A percentile compares a stretch with the other conserved stretches of the same genome.
These are phyloP conservation scores for Camponotus vicinus DNA, from an alignment of 1,140 invertebrate genomes.

Conservation along the genomic window DNA sequence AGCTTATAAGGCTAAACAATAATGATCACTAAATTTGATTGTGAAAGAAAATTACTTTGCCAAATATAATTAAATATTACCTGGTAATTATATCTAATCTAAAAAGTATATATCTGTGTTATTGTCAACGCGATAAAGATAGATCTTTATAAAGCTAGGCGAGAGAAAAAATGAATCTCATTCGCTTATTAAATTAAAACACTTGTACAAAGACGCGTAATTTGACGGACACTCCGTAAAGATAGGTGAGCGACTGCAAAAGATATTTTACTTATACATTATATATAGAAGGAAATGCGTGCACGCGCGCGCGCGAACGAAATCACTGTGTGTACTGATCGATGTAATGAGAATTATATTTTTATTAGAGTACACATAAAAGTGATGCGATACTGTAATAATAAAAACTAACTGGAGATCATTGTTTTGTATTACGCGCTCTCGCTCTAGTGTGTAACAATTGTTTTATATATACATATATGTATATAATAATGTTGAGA, in stretches of 20 bases:
- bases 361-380: slow-evolving; percentile 77
- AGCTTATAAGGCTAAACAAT: too few species aligned
- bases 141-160: neutral
- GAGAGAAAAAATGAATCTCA: neutral
- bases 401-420: slow-evolving; percentile 61
- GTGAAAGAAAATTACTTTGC: neutral
- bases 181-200: neutral
- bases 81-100: neutral
- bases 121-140: neutral
- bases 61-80: neutral
- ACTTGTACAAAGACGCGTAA: neutral
- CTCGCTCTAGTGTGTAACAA: slow-evolving; percentile 67
- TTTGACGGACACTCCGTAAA: slow-evolving; percentile 28
- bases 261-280: slow-evolving; percentile 79
- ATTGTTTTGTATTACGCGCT: slow-evolving; percentile 76
- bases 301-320: slow-evolving; percentile 30
- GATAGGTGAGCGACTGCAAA: slow-evolving; percentile 71
- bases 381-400: slow-evolving; percentile 62
- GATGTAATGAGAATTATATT: slow-evolving; percentile 77
- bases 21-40: too few species aligned
- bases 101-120: neutral
- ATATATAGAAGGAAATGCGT: slow-evolving; percentile 28
- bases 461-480: slow-evolving; percentile 67
- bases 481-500: slow-evolving; percentile 55
- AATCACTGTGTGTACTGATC: slow-evolving; percentile 59